Conservation (phyloP, 2,888 invertebrate genomes). For the Carpatolechia fugitivella region DNA sequence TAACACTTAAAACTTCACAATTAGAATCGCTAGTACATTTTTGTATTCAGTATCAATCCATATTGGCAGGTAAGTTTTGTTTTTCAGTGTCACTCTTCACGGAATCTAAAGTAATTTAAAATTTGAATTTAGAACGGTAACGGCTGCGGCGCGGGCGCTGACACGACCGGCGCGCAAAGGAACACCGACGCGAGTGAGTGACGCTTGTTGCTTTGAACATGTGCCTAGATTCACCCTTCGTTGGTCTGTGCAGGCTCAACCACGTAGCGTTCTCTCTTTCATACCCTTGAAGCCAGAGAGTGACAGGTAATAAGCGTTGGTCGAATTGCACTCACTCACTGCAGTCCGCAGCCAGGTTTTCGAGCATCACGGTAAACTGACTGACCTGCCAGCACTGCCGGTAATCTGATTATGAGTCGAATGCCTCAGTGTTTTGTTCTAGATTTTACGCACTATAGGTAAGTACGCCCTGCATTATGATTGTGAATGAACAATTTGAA, state of each 20-base stretch:
- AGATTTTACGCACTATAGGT: constrained; percentile 18
- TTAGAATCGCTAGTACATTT: constrained; percentile 18
- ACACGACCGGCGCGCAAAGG: constrained; percentile 51
- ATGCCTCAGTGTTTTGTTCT: constrained; percentile 49
- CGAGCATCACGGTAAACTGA: constrained; percentile 38
- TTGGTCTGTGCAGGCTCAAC: not conserved
- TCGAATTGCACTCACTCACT: not conserved
- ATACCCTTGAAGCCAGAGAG: not conserved
- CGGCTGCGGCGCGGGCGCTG: constrained; percentile 48
- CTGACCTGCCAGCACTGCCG: constrained; percentile 50
- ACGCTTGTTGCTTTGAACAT: constrained; percentile 32
- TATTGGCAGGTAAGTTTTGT: constrained; percentile 32
- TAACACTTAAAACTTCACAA: constrained; percentile 24
- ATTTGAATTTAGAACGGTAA: constrained; percentile 56
- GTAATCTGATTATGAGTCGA: constrained; percentile 66
- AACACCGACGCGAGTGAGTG: constrained; percentile 64
- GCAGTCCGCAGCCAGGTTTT: not conserved
- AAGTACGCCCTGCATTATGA: not conserved
- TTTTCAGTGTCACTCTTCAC: constrained; percentile 29
- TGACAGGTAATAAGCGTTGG: not conserved
- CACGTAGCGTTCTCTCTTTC: not conserved
- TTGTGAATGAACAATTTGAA: constrained; percentile 4
- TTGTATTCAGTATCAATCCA: constrained; percentile 22
- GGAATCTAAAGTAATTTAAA: constrained; percentile 32
- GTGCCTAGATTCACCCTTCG: constrained; percentile 42